Conservation (phyloP, 2,113 vertebrate genomes). For the Phalacrocorax carbo region DNA sequence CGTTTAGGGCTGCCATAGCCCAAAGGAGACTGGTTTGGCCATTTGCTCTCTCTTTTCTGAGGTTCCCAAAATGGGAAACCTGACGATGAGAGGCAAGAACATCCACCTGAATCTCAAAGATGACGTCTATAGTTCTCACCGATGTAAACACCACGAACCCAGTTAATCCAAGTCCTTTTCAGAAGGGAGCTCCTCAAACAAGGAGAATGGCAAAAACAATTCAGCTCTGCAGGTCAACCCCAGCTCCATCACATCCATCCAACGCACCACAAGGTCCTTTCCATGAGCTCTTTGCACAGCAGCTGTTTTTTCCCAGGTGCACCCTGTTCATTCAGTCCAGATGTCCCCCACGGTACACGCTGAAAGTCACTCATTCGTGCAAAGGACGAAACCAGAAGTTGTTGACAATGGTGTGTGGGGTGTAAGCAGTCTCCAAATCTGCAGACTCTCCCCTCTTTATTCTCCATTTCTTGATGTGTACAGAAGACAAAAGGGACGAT, state of each 20-base stretch:
- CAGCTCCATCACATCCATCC: neutral
- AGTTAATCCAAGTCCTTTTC: neutral
- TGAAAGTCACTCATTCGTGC: neutral
- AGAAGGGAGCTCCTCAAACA: neutral
- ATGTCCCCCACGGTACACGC: rapidly evolving
- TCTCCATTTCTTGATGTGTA: neutral
- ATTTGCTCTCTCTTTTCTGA: neutral
- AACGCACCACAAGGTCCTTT: neutral
- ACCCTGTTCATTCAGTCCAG: neutral
- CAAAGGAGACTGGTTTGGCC: neutral
- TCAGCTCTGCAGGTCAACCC: neutral
- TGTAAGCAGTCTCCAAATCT: neutral
- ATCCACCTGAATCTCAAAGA: neutral
- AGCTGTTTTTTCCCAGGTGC: neutral
- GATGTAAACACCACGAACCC: neutral
- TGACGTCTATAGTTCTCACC: neutral
- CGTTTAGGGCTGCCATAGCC: neutral
- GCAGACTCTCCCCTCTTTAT: neutral
- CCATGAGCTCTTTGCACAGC: neutral
- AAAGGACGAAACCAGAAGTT: neutral
- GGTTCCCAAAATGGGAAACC: neutral
- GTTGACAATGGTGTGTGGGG: neutral
- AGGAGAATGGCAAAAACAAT: neutral
- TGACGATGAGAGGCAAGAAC: neutral
- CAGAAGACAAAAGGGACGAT: neutral